Base-by-base conservation (phyloP, 1,140 invertebrate genomes). In the Bombus difficillimus region DNA sequence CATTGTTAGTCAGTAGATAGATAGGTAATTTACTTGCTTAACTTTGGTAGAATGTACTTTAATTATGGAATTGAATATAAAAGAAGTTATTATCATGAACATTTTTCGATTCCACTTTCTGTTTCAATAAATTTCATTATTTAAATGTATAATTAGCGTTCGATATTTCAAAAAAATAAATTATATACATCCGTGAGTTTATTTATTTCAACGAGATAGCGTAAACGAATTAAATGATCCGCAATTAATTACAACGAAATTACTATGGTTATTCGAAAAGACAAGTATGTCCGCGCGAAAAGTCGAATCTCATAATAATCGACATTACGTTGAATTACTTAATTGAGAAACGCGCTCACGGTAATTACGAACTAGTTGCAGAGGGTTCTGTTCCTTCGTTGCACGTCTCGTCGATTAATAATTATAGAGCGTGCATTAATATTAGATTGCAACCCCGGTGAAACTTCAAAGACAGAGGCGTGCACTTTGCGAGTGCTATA, bases 341-440 rank as follows among this genome's bases (percentile, higher is more conserved):
- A 69, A 84, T 84, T 28, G 76, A 34, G 41, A 32, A 25, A 71
- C 57, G 37, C n/a, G 64, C 53, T 13, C 32, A n/a, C 66, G 66
- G 57, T 72, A 79, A 79, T 84, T 79, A 28, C 74, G 47, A 78
- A 59, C n/a, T 39, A 18, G 72, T 47, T 66, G 39, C 18, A 3
- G 15, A 1, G 32, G 28, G 2, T 4, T 18, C 59, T n/a, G 59
- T 62, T 62, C 2, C 64, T 34, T 6, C 64, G 32, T 43, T 13
- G 28, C 28, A 12, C 57, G 79, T 76, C 32, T 22, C 18, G 10
- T 10, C 83, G 83, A 86, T 89, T 88, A 86, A 80, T 81, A 80
- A 74, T 82, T 76, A 74, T 57, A 59, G 53, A 34, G 9, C 53
- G 39, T 22, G 28, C 37, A 62, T 57, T 76, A 71, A 81, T 86